Conservation (phyloP, 2,797 vertebrate species). For the Lycodopsis pacificus region DNA sequence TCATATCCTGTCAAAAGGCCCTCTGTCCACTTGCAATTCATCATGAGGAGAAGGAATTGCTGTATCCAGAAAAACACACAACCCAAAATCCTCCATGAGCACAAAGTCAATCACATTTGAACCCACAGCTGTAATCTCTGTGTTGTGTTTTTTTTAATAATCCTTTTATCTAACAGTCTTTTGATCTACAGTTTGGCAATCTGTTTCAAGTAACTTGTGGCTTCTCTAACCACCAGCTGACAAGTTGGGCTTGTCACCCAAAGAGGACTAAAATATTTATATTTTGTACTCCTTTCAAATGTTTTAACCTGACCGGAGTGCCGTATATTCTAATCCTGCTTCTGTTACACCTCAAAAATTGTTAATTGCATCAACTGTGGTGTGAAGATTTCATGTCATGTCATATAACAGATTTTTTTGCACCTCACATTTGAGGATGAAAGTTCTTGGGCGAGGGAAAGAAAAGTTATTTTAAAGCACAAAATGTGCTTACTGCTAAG, state of each 20-base stretch:
- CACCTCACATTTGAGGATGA: neutral
- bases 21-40: conserved; percentile 49
- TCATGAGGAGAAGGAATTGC: conserved; percentile 47
- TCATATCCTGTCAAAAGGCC: conserved; percentile 49
- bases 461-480: neutral
- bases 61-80: conserved; percentile 47
- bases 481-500: neutral
- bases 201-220: conserved; percentile 1
- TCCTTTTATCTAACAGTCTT: conserved; percentile 53
- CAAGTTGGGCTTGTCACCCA: neutral
- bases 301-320: neutral
- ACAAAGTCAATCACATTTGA: conserved; percentile 67
- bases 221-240: neutral
- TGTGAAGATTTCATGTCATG: conserved; percentile 13
- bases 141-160: conserved; percentile 41
- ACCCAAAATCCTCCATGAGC: conserved; percentile 53
- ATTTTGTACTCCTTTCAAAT: conserved; percentile 16
- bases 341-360: conserved; percentile 26
- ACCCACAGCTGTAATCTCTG: conserved; percentile 57
- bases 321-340: conserved; percentile 2
- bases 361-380: conserved; percentile 27
- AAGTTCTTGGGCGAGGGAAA: neutral
- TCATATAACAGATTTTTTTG: neutral
- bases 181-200: conserved; percentile 48
- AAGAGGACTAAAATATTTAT: conserved; percentile 13